Percentiles rank a stretch among this genome's conserved stretches.
Conservation (phyloP, 2,113 vertebrate genomes). For the Menidia beryllina region DNA sequence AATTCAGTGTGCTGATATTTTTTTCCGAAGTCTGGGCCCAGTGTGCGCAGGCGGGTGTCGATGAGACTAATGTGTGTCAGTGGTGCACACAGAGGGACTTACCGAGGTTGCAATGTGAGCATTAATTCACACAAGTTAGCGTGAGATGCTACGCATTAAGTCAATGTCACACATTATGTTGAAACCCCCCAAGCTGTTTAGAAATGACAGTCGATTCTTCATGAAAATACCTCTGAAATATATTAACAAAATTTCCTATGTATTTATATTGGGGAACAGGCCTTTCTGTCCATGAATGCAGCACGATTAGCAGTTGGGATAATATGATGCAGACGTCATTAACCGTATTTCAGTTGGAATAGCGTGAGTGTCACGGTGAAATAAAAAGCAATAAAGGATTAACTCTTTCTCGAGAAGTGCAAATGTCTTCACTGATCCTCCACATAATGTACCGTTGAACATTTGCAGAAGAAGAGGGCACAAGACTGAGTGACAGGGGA, state of each 20-base stretch:
- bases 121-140: not conserved
- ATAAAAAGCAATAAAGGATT: not conserved
- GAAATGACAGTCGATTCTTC: not conserved
- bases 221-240: too few relatives aligned
- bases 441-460: not conserved
- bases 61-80: not conserved
- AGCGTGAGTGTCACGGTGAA: not conserved
- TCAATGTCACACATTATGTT: not conserved
- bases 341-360: not conserved
- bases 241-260: too few relatives aligned
- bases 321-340: not conserved
- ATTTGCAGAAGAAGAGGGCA: not conserved
- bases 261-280: too few relatives aligned
- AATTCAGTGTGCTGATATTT: not conserved
- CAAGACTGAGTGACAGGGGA: not conserved
- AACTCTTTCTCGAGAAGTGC: not conserved
- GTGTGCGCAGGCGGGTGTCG: not conserved
- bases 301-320: not conserved
- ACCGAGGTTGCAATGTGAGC: not conserved
- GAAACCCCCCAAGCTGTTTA: not conserved
- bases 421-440: not conserved
- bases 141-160: conserved; percentile 3
- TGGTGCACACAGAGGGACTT: not conserved
- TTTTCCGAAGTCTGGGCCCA: not conserved
- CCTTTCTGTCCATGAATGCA: too few relatives aligned